Evolutionary conservation across 1,140 invertebrate species (phyloP).

Genomic region (Potamilus streckersoni): DNA sequence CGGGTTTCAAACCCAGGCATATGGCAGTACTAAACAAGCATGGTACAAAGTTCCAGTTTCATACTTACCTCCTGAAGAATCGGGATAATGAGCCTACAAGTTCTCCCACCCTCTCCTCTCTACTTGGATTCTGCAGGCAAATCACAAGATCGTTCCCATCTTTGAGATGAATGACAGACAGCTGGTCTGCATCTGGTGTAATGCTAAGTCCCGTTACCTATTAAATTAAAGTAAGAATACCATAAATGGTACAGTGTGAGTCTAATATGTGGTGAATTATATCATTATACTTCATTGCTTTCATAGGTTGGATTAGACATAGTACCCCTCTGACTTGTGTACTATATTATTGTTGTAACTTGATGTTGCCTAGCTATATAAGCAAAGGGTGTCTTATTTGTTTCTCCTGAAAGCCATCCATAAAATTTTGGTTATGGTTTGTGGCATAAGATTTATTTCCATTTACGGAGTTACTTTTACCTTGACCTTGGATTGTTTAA

Average conservation of each 20-base stretch:
- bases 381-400: too few relatives aligned
- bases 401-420: too few relatives aligned
- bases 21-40: background rate
- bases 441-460: background rate
- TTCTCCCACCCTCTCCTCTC: conserved; percentile 80
- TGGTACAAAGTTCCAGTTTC: background rate
- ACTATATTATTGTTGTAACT: too few relatives aligned
- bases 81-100: conserved; percentile 81
- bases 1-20: background rate
- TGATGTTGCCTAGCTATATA: too few relatives aligned
- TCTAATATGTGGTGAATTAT: too few relatives aligned
- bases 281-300: too few relatives aligned
- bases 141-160: conserved; percentile 92
- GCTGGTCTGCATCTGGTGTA: conserved; percentile 86
- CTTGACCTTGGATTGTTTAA: background rate
- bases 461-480: background rate
- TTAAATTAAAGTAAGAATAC: conserved; percentile 13
- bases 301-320: too few relatives aligned
- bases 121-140: conserved; percentile 73
- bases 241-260: background rate
- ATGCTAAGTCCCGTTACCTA: conserved; percentile 85
- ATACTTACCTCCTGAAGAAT: conserved; percentile 64
- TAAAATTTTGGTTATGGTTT: too few relatives aligned
- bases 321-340: too few relatives aligned
- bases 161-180: conserved; percentile 89